These are phyloP conservation scores for Poecile montanus DNA, from an alignment of 2,797 vertebrate genomes.

Conservation along the genomic window DNA sequence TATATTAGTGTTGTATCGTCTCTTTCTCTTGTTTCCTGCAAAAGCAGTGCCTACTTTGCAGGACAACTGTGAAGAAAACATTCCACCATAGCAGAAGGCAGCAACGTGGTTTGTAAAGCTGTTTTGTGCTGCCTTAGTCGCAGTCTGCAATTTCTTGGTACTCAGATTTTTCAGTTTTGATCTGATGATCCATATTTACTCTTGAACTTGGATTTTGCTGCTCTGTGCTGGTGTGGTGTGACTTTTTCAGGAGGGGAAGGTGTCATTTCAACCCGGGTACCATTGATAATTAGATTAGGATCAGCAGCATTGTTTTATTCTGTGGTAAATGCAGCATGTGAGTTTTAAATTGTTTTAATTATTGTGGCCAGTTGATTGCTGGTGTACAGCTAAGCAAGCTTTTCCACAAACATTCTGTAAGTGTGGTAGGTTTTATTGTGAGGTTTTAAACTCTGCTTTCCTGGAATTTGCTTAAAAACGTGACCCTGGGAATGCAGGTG, in stretches of 20 bases:
- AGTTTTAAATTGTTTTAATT: neutral
- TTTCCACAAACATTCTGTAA: neutral
- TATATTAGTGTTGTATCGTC: rapidly evolving
- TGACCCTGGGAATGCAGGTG: neutral
- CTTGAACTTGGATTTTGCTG: neutral
- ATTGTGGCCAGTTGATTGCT: neutral
- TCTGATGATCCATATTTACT: rapidly evolving
- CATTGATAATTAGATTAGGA: neutral
- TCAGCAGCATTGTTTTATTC: conserved; percentile 36
- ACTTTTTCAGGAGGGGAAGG: neutral
- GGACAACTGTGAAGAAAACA: neutral
- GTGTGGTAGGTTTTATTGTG: neutral
- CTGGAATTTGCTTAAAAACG: neutral
- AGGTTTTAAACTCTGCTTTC: conserved; percentile 2
- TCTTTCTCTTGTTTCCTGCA: neutral
- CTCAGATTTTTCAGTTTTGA: neutral
- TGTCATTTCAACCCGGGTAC: neutral
- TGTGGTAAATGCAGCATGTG: conserved; percentile 9
- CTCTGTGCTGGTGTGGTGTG: neutral
- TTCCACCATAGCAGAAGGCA: neutral
- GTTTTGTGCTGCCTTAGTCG: neutral
- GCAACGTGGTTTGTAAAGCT: rapidly evolving
- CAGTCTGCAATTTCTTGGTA: neutral
- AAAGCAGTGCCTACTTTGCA: neutral
- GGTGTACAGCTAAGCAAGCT: neutral